Evolutionary conservation across 2,797 vertebrate species (phyloP).

Genomic region (Poeciliopsis infans): DNA sequence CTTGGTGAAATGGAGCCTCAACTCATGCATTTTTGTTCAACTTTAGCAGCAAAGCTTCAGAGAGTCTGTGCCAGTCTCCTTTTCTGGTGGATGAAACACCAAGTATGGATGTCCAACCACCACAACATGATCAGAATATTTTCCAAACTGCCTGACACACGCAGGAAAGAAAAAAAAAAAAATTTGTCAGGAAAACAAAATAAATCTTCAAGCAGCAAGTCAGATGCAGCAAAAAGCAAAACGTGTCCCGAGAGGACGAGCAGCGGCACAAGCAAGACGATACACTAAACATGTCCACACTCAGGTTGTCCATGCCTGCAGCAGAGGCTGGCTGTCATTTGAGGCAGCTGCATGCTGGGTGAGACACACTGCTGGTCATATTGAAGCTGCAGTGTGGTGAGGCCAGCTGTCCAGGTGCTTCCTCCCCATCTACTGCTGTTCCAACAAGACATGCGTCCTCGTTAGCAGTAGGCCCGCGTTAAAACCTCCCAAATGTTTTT

Average conservation of each 20-base stretch:
- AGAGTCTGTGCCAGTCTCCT: background rate
- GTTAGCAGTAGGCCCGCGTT: background rate
- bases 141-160: background rate
- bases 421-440: background rate
- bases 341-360: slow-evolving; percentile 39
- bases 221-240: slow-evolving; percentile 35
- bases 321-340: slow-evolving; percentile 1
- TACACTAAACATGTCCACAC: slow-evolving; percentile 15
- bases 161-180: background rate
- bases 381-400: slow-evolving; percentile 38
- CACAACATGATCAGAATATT: background rate
- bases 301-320: slow-evolving; percentile 41
- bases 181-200: background rate
- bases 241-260: slow-evolving; percentile 9
- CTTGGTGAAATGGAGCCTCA: background rate
- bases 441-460: background rate
- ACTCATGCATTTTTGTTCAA: background rate
- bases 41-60: background rate
- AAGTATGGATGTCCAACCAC: background rate
- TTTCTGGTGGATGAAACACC: background rate
- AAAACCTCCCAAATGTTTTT: slow-evolving; percentile 48
- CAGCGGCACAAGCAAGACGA: slow-evolving; percentile 24
- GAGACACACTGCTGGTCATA: slow-evolving; percentile 33
- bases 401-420: slow-evolving; percentile 17
- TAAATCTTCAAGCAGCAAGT: slow-evolving; percentile 25